Evolutionary conservation across 2,113 vertebrate genomes (phyloP).

Genomic region (Bagarius yarrelli): DNA sequence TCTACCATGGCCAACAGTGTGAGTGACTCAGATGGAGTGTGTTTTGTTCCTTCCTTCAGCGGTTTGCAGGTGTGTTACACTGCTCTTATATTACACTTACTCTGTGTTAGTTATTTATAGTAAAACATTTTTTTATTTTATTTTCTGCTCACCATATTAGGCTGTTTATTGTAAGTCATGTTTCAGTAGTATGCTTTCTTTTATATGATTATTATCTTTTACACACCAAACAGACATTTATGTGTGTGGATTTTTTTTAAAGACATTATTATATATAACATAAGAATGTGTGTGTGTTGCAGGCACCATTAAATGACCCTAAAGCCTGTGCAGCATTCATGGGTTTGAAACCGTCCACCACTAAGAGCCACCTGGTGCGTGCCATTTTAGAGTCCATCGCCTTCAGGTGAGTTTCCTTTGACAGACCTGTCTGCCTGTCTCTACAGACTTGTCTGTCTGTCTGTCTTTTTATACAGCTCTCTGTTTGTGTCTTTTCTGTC

Average conservation of each 20-base stretch:
- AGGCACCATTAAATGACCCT: conserved; percentile 88
- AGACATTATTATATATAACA: neutral
- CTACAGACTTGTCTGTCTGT: neutral
- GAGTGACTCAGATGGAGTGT: conserved; percentile 86
- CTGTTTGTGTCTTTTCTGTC: neutral
- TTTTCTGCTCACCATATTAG: conserved; percentile 60
- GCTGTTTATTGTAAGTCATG: conserved; percentile 74
- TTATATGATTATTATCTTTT: conserved; percentile 43
- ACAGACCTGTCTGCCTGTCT: neutral
- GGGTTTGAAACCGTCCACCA: conserved; percentile 90
- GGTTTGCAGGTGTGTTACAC: conserved; percentile 83
- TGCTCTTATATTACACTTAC: neutral
- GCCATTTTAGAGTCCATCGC: conserved; percentile 91
- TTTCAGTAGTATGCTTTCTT: conserved; percentile 48
- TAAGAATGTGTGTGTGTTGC: conserved; percentile 35
- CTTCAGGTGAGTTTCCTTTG: conserved; percentile 78
- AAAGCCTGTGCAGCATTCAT: conserved; percentile 85
- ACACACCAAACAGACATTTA: neutral
- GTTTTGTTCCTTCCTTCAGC: conserved; percentile 90
- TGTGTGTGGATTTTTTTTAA: neutral
- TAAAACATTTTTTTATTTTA: neutral
- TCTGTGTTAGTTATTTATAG: too few relatives aligned
- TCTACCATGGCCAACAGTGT: conserved; percentile 83
- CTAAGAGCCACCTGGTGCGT: conserved; percentile 85
- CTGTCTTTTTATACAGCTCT: neutral